These are phyloP conservation scores for Harmothoe impar DNA, from an alignment of 2,888 invertebrate species.

Conservation along the genomic window DNA sequence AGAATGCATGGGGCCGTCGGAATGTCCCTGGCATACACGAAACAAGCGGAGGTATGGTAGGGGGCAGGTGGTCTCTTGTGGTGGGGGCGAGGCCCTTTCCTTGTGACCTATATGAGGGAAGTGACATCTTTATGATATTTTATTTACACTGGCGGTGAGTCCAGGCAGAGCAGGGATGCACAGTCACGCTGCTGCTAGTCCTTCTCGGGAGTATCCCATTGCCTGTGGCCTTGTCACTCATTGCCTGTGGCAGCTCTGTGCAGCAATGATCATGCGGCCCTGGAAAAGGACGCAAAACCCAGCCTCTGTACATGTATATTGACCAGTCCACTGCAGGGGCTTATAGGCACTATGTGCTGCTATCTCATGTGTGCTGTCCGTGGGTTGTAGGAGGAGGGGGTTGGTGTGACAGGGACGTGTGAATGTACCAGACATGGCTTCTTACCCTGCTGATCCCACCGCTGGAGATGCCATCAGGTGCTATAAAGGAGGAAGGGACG, in stretches of 20 bases:
- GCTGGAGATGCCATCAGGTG: background rate
- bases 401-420: background rate
- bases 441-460: background rate
- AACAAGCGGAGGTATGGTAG: background rate
- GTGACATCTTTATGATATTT: slow-evolving; percentile 61
- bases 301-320: too few species aligned
- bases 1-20: slow-evolving; percentile 40
- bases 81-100: background rate
- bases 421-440: background rate
- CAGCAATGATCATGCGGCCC: background rate
- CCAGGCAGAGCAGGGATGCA: background rate
- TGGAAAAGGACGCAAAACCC: background rate
- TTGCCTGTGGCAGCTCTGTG: background rate
- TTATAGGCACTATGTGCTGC: too few species aligned
- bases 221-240: slow-evolving; percentile 51
- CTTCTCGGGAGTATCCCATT: slow-evolving; percentile 37
- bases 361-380: background rate
- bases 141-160: slow-evolving; percentile 13
- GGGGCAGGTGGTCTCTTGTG: background rate
- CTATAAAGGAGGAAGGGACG: background rate
- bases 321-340: too few species aligned
- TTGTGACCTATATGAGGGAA: slow-evolving; percentile 54
- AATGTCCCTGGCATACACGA: slow-evolving; percentile 47
- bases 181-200: slow-evolving; percentile 19
- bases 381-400: background rate